Conservation (phyloP, 37 sponge, comb jelly and placozoan species). For the Halisarca cf. caerulea region DNA sequence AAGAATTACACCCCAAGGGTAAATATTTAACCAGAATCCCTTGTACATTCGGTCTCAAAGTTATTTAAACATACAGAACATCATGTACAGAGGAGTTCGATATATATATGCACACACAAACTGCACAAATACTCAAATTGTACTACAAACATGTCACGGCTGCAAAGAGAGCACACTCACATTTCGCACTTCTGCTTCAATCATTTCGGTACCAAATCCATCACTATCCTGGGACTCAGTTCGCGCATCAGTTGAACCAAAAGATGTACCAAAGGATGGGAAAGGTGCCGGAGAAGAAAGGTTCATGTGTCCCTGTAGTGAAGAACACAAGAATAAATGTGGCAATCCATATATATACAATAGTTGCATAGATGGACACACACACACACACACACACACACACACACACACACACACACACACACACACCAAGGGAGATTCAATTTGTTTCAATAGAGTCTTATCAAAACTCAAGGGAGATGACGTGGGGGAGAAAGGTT, state of each 20-base stretch:
- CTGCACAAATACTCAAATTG: not conserved
- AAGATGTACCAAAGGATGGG: not conserved
- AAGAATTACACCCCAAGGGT: too few relatives aligned
- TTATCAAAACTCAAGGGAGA: slow-evolving; percentile 9
- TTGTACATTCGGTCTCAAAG: too few relatives aligned
- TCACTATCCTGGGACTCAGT: not conserved
- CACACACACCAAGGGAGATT: slow-evolving; percentile 59
- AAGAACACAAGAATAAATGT: not conserved
- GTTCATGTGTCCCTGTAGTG: slow-evolving; percentile 15
- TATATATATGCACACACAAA: too few relatives aligned
- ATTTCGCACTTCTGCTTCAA: not conserved
- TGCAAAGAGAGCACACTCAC: not conserved
- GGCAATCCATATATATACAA: not conserved
- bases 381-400: not conserved
- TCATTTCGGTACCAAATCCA: slow-evolving; percentile 6
- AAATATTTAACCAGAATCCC: too few relatives aligned
- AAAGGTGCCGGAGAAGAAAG: slow-evolving; percentile 4
- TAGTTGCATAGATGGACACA: not conserved
- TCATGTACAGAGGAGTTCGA: too few relatives aligned
- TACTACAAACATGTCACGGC: not conserved
- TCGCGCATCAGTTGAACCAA: not conserved
- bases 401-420: not conserved
- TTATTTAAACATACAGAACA: too few relatives aligned
- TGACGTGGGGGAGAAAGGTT: slow-evolving; percentile 4
- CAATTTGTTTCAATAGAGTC: slow-evolving; percentile 41